Evolutionary conservation across 2,888 invertebrate species (phyloP), one percentile per base, ranked within the genome.

Genomic region (Amphipoea lucens): DNA sequence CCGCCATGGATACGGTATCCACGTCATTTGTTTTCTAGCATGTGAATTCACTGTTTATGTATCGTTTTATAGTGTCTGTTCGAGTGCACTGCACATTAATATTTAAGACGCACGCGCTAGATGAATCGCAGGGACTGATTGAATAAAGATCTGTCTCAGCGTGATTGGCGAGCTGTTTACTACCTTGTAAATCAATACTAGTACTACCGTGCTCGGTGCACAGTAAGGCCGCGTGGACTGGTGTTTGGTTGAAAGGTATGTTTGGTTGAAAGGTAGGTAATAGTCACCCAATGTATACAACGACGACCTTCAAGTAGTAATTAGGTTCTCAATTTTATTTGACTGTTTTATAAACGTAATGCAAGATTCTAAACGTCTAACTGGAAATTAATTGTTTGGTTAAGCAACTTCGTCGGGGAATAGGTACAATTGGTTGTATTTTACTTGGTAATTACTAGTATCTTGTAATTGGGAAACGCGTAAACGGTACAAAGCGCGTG

Each of bases 1-100:
- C 92, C 94, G 94, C 96, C 96, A 97, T 97, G 95, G 95, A 96
- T 93, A 96, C 95, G 92, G 89, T 90, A 91, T 92, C 90, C 90
- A 91, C 92, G 92, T 92, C 96, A 96, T 96, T 91, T 89, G 90
- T 88, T 88, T 81, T 87, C 84, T 90, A 90, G 79, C 88, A 89
- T 84, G 79, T 90, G 85, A 90, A 87, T 90, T 85, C 92, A 92
- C 89, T 90, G 88, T 91, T 89, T 90, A 90, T 92, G 89, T 92
- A 90, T 90, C 85, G 90, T 89, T 90, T 90, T 92, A 92, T 91
- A 90, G 90, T 92, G 92, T 91, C 93, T 93, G 94, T 91, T 89
- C 93, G 93, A 94, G 93, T 94, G 92, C 95, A 93, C 92, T 92
- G 88, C 84, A 87, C 89, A 92, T 89, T 90, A 88, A 92, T 89